These are phyloP conservation scores for Gallinago media DNA, from an alignment of 2,113 vertebrate genomes.

Conservation along the genomic window DNA sequence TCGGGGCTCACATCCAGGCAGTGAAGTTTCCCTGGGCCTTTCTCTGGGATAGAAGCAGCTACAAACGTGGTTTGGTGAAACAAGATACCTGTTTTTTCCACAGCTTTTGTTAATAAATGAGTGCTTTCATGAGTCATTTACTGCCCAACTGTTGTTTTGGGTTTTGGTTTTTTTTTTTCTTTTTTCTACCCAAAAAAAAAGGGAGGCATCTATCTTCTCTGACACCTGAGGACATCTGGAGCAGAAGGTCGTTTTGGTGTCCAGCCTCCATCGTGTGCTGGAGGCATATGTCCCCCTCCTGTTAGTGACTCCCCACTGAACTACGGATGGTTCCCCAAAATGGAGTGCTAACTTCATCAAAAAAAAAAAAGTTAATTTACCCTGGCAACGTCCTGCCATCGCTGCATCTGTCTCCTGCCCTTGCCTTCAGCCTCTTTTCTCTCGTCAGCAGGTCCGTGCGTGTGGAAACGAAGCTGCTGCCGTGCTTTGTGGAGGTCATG, in stretches of 20 bases:
- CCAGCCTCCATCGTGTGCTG: neutral
- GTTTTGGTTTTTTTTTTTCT: neutral
- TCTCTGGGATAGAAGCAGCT: neutral
- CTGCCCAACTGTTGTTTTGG: neutral
- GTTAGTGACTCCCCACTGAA: neutral
- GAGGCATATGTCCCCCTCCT: neutral
- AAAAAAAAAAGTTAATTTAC: too few species aligned
- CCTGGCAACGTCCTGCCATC: neutral
- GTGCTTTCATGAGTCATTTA: neutral
- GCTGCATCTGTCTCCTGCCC: neutral
- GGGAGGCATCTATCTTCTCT: neutral
- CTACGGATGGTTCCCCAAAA: neutral
- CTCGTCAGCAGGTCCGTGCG: rapidly evolving
- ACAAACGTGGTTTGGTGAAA: neutral
- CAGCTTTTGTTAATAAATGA: neutral
- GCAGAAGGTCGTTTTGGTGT: neutral
- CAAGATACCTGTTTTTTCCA: neutral
- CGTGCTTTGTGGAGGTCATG: rapidly evolving
- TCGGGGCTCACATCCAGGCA: neutral
- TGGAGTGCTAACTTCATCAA: neutral
- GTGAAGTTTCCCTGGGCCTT: neutral
- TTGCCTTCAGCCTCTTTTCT: neutral
- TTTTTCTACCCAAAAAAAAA: neutral
- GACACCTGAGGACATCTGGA: neutral
- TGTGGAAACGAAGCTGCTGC: neutral